Base-by-base conservation (phyloP, 2,888 invertebrate genomes). In the Cetonia aurata region DNA sequence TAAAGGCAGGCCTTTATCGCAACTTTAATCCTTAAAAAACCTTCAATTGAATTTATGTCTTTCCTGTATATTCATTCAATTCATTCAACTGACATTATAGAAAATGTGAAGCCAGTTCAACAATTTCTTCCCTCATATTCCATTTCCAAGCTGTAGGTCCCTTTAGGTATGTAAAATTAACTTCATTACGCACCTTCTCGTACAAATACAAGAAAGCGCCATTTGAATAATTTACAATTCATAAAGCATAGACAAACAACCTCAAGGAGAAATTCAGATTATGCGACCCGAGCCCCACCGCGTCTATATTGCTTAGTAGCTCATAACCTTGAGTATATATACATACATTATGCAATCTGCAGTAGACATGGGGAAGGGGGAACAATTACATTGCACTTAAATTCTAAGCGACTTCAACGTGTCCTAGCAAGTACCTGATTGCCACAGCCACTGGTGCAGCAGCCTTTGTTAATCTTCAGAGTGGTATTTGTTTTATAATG, bases 141-240 rank as follows among this genome's bases (percentile, higher is more conserved):
- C 1, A 4, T 4, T 25, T 25, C 25, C 4, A 3, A 25, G 25
- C 4, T 25, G 25, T 25, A 25, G 4, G 4, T 6, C 17, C 56
- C 37, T 56, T 33, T 56, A n/a, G 56, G 10, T 31, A 60, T 60
- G 48, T 46, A 60, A 60, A 60, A 60, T 60, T 60, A 46, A 60
- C 60, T 60, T 60, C 13, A 60, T 60, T 60, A 60, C 60, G 46
- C 33, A 48, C 13, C 60, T 60, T 46, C 33, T 33, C 33, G 25
- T 48, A 33, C 60, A 60, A 60, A 44, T 60, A 60, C 46, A 48
- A 48, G 60, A 60, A 48, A 31, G 42, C 33, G 48, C 1, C 46
- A 60, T 60, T 60, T 60, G 60, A 60, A 60, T 60, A 60, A 60
- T 60, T 48, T 31, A 60, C 60, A 60, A 60, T 60, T 60, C 60